Conservation (phyloP, 2,797 vertebrate species). For the Channallabes apus region DNA sequence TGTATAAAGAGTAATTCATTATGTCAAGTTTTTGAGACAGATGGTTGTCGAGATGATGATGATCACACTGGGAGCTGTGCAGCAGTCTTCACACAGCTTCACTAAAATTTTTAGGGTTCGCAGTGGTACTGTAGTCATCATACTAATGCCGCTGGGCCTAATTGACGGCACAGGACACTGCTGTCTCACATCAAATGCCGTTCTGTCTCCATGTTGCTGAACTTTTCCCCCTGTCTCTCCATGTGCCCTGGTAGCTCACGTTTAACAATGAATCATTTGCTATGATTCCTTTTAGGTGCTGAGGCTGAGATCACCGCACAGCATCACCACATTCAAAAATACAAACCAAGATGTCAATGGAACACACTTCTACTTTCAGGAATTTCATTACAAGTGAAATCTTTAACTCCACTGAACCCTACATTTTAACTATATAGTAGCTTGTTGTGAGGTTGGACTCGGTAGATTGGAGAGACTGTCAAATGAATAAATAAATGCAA, state of each 20-base stretch:
- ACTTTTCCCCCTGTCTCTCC: neutral
- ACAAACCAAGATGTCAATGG: neutral
- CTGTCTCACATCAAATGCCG: neutral
- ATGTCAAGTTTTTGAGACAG: neutral
- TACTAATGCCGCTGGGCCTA: neutral
- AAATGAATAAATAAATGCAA: neutral
- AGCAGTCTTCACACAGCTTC: neutral
- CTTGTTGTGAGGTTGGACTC: neutral
- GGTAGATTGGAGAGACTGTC: neutral
- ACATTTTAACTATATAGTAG: neutral
- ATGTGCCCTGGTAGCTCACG: neutral
- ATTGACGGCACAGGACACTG: neutral
- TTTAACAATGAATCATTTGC: neutral
- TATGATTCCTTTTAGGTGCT: neutral
- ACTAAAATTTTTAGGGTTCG: neutral
- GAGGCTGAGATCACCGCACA: neutral
- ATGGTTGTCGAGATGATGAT: neutral
- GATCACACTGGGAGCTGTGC: neutral
- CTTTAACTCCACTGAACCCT: neutral
- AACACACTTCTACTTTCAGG: neutral
- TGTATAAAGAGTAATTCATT: neutral
- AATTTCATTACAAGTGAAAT: neutral
- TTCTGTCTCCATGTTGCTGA: neutral
- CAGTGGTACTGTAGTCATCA: neutral
- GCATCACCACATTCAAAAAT: neutral